Percentiles rank a stretch among this genome's conserved stretches.
Conservation (phyloP, 2,888 invertebrate species). For the Chymomyza caudatula region DNA sequence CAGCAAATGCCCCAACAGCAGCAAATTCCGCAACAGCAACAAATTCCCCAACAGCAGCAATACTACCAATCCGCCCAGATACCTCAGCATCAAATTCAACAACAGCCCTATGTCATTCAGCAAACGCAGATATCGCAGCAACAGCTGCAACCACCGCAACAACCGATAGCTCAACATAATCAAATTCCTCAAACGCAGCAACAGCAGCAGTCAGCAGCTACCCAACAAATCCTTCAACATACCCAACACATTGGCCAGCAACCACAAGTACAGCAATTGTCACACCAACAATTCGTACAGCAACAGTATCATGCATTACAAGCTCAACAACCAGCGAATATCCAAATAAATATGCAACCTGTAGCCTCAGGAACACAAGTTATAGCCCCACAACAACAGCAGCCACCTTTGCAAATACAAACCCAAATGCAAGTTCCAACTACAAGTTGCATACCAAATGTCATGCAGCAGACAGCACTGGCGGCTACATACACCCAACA, state of each 20-base stretch:
- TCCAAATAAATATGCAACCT: slow-evolving; percentile 81
- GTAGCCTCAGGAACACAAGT: slow-evolving; percentile 73
- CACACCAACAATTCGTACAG: slow-evolving; percentile 79
- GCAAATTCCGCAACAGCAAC: slow-evolving; percentile 59
- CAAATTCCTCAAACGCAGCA: slow-evolving; percentile 69
- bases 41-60: slow-evolving; percentile 78
- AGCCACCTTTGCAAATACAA: slow-evolving; percentile 52
- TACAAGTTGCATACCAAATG: slow-evolving; percentile 2
- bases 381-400: slow-evolving; percentile 76
- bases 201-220: slow-evolving; percentile 79
- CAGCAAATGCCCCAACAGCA: slow-evolving; percentile 53
- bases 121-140: slow-evolving; percentile 64
- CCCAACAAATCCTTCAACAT: slow-evolving; percentile 68
- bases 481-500: slow-evolving; percentile 39
- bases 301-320: slow-evolving; percentile 69
- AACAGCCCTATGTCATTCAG: slow-evolving; percentile 49
- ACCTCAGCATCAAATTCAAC: slow-evolving; percentile 77
- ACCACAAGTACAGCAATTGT: slow-evolving; percentile 80
- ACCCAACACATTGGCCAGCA: slow-evolving; percentile 76
- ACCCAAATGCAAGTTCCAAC: slow-evolving; percentile 55
- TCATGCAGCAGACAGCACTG: slow-evolving; percentile 49
- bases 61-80: slow-evolving; percentile 79
- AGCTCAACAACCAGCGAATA: background rate
- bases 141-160: slow-evolving; percentile 79
- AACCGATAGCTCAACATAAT: slow-evolving; percentile 66